These are phyloP conservation scores for Polypedilum vanderplanki DNA, from an alignment of 1,140 invertebrate genomes.

Conservation along the genomic window DNA sequence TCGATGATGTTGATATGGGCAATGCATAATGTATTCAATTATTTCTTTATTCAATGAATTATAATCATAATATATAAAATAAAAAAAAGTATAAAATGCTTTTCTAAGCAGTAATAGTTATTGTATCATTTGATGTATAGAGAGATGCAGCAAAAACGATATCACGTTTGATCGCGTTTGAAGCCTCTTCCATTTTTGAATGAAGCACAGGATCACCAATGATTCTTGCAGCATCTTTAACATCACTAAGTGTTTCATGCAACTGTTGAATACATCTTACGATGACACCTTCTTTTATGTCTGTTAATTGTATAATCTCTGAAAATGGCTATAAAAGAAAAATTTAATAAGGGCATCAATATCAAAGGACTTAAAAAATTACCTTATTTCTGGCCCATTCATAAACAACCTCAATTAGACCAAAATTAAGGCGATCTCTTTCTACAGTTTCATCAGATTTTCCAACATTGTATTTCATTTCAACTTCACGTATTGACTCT, in stretches of 20 bases:
- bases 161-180: slow-evolving; percentile 87
- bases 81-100: neutral
- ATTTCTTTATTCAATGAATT: no score
- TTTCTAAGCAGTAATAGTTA: neutral
- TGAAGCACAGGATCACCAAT: slow-evolving; percentile 87
- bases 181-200: slow-evolving; percentile 94
- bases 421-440: slow-evolving; percentile 76
- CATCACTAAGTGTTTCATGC: slow-evolving; percentile 86
- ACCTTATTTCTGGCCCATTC: slow-evolving; percentile 89
- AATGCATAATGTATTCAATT: slow-evolving; percentile 41
- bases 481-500: slow-evolving; percentile 43
- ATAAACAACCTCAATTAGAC: slow-evolving; percentile 86
- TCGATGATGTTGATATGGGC: slow-evolving; percentile 67
- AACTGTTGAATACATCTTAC: slow-evolving; percentile 95
- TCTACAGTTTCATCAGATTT: slow-evolving; percentile 37
- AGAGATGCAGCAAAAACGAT: slow-evolving; percentile 97
- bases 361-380: slow-evolving; percentile 32
- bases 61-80: neutral
- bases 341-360: neutral
- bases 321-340: slow-evolving; percentile 65
- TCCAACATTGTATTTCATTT: slow-evolving; percentile 42
- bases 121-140: slow-evolving; percentile 56
- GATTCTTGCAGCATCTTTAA: slow-evolving; percentile 84
- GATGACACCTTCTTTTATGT: slow-evolving; percentile 96
- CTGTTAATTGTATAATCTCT: slow-evolving; percentile 86